Evolutionary conservation across 2,888 invertebrate genomes (phyloP).

Genomic region (Cryptocheilus praepositus): DNA sequence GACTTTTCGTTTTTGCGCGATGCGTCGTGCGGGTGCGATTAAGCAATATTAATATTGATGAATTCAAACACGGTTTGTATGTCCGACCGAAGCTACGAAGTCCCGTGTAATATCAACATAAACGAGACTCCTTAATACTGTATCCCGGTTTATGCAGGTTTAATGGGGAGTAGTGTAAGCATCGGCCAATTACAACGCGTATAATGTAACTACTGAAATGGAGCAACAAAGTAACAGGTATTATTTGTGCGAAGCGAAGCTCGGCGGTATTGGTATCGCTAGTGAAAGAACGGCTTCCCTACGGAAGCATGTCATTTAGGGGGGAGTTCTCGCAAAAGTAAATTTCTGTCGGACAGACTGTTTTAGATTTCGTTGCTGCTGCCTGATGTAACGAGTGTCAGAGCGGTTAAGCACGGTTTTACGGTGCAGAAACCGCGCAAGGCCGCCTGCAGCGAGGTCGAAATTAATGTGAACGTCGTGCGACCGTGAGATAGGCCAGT

Average conservation of each 20-base stretch:
- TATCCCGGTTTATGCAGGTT: too few relatives aligned
- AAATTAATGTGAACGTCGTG: conserved; percentile 3
- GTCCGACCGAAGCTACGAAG: too few relatives aligned
- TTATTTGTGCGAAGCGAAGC: not conserved
- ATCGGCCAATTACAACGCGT: too few relatives aligned
- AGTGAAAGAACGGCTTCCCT: not conserved
- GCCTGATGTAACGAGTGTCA: conserved; percentile 10
- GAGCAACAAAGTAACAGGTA: too few relatives aligned
- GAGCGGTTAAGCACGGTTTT: conserved; percentile 11
- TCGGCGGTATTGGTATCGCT: not conserved
- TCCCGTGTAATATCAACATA: too few relatives aligned
- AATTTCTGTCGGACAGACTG: conserved; percentile 9
- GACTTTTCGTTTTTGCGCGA: too few relatives aligned
- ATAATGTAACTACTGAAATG: too few relatives aligned
- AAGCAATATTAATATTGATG: too few relatives aligned
- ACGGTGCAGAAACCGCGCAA: not conserved
- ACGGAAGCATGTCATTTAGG: not conserved
- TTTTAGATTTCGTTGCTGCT: not conserved
- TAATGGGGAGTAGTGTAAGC: too few relatives aligned
- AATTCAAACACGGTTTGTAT: too few relatives aligned
- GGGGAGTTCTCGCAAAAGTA: conserved; percentile 6
- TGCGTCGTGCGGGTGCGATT: too few relatives aligned
- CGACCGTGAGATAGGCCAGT: conserved; percentile 2
- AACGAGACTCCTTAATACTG: too few relatives aligned
- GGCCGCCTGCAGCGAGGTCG: conserved; percentile 1